phyloP scores from a whole-genome alignment of 1,140 invertebrate genomes.

The Zaprionus taronus region DNA sequence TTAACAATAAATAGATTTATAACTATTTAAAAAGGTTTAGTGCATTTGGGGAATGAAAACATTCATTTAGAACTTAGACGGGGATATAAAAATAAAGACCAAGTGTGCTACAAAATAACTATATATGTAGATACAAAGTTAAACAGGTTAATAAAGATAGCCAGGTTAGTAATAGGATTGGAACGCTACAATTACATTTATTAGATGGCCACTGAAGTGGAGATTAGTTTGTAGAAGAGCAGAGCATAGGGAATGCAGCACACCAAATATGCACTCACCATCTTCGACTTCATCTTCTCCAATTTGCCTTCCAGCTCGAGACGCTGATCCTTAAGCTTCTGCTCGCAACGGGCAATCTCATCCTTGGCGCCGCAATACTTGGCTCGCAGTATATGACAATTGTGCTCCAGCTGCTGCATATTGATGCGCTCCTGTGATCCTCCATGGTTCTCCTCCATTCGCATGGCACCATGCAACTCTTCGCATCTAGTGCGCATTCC shows the following conservation, averaged over 20 bases:
- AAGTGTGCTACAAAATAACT: background rate
- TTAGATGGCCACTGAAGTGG: background rate
- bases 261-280: slow-evolving; percentile 86
- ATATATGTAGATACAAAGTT: background rate
- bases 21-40: too few species aligned
- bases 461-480: slow-evolving; percentile 17
- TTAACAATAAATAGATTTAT: too few species aligned
- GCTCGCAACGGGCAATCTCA: slow-evolving; percentile 53
- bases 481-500: slow-evolving; percentile 2
- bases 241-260: slow-evolving; percentile 7
- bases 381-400: slow-evolving; percentile 72
- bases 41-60: too few species aligned
- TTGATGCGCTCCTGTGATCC: background rate
- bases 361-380: slow-evolving; percentile 74
- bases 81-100: background rate
- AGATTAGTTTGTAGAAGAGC: background rate
- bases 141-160: background rate
- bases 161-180: background rate
- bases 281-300: slow-evolving; percentile 89
- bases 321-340: slow-evolving; percentile 85
- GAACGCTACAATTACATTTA: background rate
- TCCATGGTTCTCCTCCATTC: background rate
- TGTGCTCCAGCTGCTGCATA: slow-evolving; percentile 46
- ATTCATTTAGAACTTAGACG: background rate
- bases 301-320: slow-evolving; percentile 88